Evolutionary conservation across 2,797 vertebrate genomes (phyloP).

Genomic region (Cephalopachus bancanus): DNA sequence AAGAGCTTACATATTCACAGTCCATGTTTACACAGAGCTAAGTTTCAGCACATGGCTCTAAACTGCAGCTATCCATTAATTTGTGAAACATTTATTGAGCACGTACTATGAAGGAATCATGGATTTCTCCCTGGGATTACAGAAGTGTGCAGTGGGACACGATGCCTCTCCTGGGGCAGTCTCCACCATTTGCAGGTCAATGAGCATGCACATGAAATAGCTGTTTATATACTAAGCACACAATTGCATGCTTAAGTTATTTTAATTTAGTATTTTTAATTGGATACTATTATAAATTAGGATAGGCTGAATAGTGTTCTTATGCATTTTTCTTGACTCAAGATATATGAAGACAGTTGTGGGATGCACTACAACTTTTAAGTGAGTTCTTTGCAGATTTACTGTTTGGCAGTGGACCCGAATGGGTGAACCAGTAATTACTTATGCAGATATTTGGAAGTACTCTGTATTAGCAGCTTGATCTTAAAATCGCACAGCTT

Average conservation of each 20-base stretch:
- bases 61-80: constrained; percentile 44
- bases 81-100: constrained; percentile 41
- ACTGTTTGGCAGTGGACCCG: constrained; percentile 46
- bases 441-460: constrained; percentile 60
- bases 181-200: not conserved
- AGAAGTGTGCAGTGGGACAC: not conserved
- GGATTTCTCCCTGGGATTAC: not conserved
- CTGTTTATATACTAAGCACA: constrained; percentile 18
- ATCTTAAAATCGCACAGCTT: constrained; percentile 37
- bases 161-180: not conserved
- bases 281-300: constrained; percentile 46
- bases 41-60: constrained; percentile 53
- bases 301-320: constrained; percentile 76
- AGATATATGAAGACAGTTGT: constrained; percentile 59
- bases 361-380: not conserved
- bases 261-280: constrained; percentile 68
- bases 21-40: constrained; percentile 62
- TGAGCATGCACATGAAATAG: not conserved
- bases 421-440: constrained; percentile 45
- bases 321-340: constrained; percentile 71
- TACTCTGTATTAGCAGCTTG: not conserved
- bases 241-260: constrained; percentile 69
- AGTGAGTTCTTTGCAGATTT: constrained; percentile 47
- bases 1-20: constrained; percentile 42
- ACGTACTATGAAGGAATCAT: constrained; percentile 40